phyloP scores from a whole-genome alignment of 2,888 invertebrate genomes.

The Apamea crenata region DNA sequence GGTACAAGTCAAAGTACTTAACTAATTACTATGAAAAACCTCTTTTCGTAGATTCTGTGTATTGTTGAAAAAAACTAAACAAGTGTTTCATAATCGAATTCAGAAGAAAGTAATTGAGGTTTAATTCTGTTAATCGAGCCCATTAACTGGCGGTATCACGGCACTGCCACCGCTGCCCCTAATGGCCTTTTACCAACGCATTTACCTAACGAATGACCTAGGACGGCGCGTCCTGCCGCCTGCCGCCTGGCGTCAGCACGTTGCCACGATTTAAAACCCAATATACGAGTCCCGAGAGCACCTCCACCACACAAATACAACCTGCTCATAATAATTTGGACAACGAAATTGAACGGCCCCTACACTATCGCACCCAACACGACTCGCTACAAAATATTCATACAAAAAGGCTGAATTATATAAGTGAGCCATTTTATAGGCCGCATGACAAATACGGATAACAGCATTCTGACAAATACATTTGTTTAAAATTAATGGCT shows the following conservation, averaged over 20 bases:
- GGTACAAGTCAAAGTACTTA: conserved; percentile 18
- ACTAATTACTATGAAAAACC: not conserved
- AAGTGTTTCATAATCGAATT: conserved; percentile 51
- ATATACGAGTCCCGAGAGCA: conserved; percentile 59
- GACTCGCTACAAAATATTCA: conserved; percentile 6
- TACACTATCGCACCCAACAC: conserved; percentile 20
- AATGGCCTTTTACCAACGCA: conserved; percentile 72
- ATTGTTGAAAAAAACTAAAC: not conserved
- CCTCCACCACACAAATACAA: conserved; percentile 41
- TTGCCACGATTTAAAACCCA: conserved; percentile 65
- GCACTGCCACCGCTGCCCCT: conserved; percentile 67
- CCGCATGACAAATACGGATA: conserved; percentile 37
- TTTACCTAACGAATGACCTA: conserved; percentile 70
- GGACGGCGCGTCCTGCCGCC: conserved; percentile 48
- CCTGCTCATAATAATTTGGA: conserved; percentile 47
- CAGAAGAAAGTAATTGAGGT: conserved; percentile 68
- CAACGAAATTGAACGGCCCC: conserved; percentile 35
- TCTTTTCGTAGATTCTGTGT: not conserved
- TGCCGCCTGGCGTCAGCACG: conserved; percentile 57
- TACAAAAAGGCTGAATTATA: conserved; percentile 19
- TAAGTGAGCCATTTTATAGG: conserved; percentile 11
- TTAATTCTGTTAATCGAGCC: conserved; percentile 74
- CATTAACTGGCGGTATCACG: conserved; percentile 73
- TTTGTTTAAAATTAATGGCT: conserved; percentile 57
- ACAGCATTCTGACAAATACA: conserved; percentile 42